Percentiles rank a stretch among this genome's conserved stretches.
These are phyloP conservation scores for Wiebesia pumilae DNA, from an alignment of 1,140 invertebrate species.

Conservation along the genomic window DNA sequence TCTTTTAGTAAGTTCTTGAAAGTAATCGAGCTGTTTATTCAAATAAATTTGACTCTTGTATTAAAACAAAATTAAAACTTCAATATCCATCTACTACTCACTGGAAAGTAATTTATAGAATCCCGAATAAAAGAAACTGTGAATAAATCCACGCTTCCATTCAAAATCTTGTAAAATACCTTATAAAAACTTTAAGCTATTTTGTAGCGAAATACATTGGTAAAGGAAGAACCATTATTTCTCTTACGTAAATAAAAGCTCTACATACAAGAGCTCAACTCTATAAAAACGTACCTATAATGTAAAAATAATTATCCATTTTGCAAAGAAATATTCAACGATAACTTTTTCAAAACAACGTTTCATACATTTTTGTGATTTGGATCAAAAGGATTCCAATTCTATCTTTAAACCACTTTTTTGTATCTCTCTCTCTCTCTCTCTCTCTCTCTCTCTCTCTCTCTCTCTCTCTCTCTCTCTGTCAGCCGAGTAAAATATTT, in stretches of 20 bases:
- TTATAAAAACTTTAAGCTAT: no score
- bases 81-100: no score
- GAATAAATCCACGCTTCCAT: background rate
- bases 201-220: no score
- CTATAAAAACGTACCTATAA: background rate
- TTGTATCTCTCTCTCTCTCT: background rate
- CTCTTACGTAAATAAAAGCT: no score
- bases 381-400: background rate
- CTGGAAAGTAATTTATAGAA: background rate
- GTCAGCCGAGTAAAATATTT: background rate
- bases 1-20: no score
- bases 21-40: background rate
- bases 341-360: background rate
- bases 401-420: background rate
- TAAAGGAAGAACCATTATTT: no score
- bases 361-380: background rate
- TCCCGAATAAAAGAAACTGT: background rate
- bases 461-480: no score
- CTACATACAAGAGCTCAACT: no score
- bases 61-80: no score
- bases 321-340: background rate
- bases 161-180: no score
- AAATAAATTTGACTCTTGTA: background rate
- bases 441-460: no score
- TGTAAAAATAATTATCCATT: background rate